These are phyloP conservation scores for Xanthia togata DNA, from an alignment of 2,888 invertebrate species.

Conservation along the genomic window DNA sequence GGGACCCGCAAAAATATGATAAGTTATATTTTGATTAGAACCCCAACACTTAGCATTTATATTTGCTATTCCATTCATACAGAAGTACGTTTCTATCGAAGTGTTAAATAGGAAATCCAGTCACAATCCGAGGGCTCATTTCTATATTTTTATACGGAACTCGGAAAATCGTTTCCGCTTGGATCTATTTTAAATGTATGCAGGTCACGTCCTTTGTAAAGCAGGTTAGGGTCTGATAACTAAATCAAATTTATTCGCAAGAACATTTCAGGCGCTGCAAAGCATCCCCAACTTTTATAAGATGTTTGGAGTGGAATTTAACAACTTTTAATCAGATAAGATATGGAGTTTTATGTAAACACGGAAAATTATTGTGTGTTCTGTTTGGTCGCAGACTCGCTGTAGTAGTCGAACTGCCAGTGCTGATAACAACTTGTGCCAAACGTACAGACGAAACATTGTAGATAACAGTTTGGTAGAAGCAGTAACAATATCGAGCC, in stretches of 20 bases:
- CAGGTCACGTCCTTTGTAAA: conserved; percentile 79
- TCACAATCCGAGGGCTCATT: conserved; percentile 47
- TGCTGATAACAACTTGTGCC: conserved; percentile 68
- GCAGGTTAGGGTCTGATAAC: conserved; percentile 81
- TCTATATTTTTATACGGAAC: conserved; percentile 57
- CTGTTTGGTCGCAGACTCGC: conserved; percentile 48
- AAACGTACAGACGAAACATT: conserved; percentile 65
- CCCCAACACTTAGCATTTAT: conserved; percentile 40
- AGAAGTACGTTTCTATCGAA: conserved; percentile 20
- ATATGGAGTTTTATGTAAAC: conserved; percentile 58
- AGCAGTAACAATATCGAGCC: conserved; percentile 68
- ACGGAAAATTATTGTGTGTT: conserved; percentile 45
- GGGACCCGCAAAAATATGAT: conserved; percentile 52
- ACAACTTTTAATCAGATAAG: conserved; percentile 71
- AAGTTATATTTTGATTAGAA: conserved; percentile 53
- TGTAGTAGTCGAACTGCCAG: conserved; percentile 44
- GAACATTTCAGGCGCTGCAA: conserved; percentile 68
- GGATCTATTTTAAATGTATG: conserved; percentile 76
- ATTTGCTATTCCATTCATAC: conserved; percentile 43
- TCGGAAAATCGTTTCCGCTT: conserved; percentile 57
- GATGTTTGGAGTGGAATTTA: conserved; percentile 57
- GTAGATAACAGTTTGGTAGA: conserved; percentile 70
- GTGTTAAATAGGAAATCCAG: conserved; percentile 48
- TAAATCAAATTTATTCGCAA: conserved; percentile 84
- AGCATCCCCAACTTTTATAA: conserved; percentile 69